phyloP scores from a whole-genome alignment of 1,140 invertebrate species.

The Trissolcus basalis region DNA sequence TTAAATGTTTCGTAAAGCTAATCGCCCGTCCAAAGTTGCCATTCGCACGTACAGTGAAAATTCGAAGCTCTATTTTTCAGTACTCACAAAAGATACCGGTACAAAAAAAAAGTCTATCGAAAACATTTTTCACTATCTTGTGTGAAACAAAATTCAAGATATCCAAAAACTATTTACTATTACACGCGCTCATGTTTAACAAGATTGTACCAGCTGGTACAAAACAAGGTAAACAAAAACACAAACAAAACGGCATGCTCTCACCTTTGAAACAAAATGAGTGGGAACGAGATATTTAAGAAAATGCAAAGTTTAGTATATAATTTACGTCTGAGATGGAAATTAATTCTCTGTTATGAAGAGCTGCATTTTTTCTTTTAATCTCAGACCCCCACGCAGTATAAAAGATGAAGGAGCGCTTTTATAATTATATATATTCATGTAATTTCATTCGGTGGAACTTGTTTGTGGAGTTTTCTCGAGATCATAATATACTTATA shows the following conservation, averaged over 20 bases:
- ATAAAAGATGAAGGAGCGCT: constrained; percentile 29
- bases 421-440: too few relatives aligned
- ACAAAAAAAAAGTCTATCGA: too few relatives aligned
- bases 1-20: constrained; percentile 66
- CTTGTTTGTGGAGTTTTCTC: constrained; percentile 33
- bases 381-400: constrained; percentile 30
- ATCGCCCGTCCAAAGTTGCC: constrained; percentile 60
- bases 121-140: too few relatives aligned
- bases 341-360: constrained; percentile 27
- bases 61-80: constrained; percentile 32
- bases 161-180: too few relatives aligned
- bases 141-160: too few relatives aligned
- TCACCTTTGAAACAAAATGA: too few relatives aligned
- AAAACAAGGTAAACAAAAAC: too few relatives aligned
- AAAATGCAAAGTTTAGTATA: constrained; percentile 9
- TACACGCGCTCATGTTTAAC: too few relatives aligned
- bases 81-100: not conserved
- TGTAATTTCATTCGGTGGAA: constrained; percentile 42
- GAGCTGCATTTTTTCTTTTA: constrained; percentile 26
- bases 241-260: too few relatives aligned
- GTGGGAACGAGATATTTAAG: too few relatives aligned
- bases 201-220: too few relatives aligned
- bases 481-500: constrained; percentile 40
- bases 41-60: constrained; percentile 55
- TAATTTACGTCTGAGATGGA: not conserved